Evolutionary conservation across 2,113 vertebrate species (phyloP).

Genomic region (Nothobranchius kuhntae): DNA sequence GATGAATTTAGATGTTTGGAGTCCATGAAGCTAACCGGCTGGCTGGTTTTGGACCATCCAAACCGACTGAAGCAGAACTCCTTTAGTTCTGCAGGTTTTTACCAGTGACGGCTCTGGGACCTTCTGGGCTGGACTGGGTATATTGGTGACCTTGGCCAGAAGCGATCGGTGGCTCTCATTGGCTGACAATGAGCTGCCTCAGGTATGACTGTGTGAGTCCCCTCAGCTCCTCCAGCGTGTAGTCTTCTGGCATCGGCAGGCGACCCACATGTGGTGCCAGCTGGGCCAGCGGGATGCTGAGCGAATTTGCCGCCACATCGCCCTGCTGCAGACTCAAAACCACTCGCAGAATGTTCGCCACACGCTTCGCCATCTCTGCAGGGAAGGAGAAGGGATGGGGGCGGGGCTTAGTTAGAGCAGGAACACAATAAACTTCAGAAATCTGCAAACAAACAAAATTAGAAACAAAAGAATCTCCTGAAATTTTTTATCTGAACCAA

Average conservation of each 20-base stretch:
- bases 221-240: slow-evolving; percentile 92
- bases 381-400: background rate
- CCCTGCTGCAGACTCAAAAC: slow-evolving; percentile 89
- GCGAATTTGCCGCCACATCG: slow-evolving; percentile 66
- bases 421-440: no score
- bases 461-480: no score
- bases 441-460: no score
- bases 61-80: no score
- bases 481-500: no score
- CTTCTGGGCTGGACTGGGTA: no score
- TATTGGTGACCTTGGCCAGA: no score
- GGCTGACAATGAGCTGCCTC: slow-evolving; percentile 82
- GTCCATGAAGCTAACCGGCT: no score
- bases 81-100: no score
- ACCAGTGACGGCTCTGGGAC: no score
- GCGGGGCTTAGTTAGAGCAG: background rate
- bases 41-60: no score
- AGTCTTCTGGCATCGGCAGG: slow-evolving; percentile 96
- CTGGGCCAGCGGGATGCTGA: slow-evolving; percentile 80
- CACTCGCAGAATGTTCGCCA: slow-evolving; percentile 89
- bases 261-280: slow-evolving; percentile 88
- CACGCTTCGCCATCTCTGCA: slow-evolving; percentile 94
- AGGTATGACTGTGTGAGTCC: slow-evolving; percentile 91
- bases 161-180: slow-evolving; percentile 28
- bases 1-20: no score